Percentiles rank a stretch among this genome's conserved stretches.
phyloP scores from a whole-genome alignment of 2,888 invertebrate species.

The Eulithis prunata region DNA sequence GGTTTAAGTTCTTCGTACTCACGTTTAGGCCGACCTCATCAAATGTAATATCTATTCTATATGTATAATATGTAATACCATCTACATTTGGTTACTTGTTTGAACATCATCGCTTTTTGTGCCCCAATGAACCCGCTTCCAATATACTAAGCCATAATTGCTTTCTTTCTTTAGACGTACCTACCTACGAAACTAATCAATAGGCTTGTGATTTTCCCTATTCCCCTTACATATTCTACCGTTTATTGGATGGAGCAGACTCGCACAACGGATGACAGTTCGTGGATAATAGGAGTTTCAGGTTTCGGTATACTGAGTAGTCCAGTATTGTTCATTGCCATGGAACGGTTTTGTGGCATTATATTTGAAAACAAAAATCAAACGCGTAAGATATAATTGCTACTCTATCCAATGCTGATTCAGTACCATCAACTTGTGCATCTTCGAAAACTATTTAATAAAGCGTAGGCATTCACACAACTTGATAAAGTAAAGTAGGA shows the following conservation, averaged over 20 bases:
- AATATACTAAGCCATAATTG: conserved; percentile 21
- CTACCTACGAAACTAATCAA: conserved; percentile 21
- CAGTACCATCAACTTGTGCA: too few species aligned
- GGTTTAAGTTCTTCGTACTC: too few species aligned
- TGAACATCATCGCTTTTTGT: conserved; percentile 8
- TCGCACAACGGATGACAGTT: not conserved
- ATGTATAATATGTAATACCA: conserved; percentile 9
- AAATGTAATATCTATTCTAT: too few species aligned
- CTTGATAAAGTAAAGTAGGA: too few species aligned
- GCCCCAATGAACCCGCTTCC: conserved; percentile 2
- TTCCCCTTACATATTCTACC: conserved; percentile 11
- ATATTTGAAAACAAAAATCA: too few species aligned
- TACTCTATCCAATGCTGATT: too few species aligned
- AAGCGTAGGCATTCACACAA: too few species aligned
- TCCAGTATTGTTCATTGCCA: too few species aligned
- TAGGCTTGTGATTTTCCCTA: conserved; percentile 21
- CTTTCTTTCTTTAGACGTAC: conserved; percentile 17
- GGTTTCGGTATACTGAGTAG: not conserved
- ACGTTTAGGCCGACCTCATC: too few species aligned
- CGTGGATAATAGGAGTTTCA: not conserved
- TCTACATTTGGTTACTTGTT: not conserved
- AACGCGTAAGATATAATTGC: too few species aligned
- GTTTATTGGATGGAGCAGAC: conserved; percentile 8
- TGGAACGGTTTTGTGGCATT: too few species aligned
- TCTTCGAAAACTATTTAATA: too few species aligned